A percentile compares a stretch with the other conserved stretches of the same genome.
phyloP scores from a whole-genome alignment of 1,140 invertebrate genomes.

The Ceratina australensis region DNA sequence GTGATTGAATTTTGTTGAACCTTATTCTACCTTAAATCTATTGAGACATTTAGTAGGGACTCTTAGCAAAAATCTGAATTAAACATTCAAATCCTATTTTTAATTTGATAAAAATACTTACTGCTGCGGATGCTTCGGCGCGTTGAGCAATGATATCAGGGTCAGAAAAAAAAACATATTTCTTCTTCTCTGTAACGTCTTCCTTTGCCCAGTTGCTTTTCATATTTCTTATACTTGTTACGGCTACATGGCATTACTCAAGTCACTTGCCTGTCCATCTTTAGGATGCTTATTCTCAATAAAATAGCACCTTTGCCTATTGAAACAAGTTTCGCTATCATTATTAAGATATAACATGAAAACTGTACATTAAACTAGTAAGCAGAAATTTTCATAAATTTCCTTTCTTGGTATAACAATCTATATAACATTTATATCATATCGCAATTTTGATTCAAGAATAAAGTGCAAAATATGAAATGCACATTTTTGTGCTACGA shows the following conservation, averaged over 20 bases:
- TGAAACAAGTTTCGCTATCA: background rate
- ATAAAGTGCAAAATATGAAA: constrained; percentile 15
- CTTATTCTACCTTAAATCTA: too few species aligned
- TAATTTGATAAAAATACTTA: too few species aligned
- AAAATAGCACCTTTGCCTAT: background rate
- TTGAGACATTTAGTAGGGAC: too few species aligned
- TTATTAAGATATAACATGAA: background rate
- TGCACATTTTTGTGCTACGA: background rate
- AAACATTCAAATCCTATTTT: too few species aligned
- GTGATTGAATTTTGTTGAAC: too few species aligned
- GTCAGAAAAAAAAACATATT: constrained; percentile 73
- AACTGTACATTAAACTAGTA: too few species aligned
- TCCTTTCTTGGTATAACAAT: too few species aligned
- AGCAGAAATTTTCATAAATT: too few species aligned
- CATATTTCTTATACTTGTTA: constrained; percentile 62
- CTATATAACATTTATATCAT: too few species aligned
- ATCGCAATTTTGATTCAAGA: too few species aligned
- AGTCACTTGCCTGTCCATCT: constrained; percentile 19
- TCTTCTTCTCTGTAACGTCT: constrained; percentile 60
- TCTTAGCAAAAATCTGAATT: too few species aligned
- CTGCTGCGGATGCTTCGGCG: constrained; percentile 63
- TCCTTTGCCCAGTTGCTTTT: constrained; percentile 66
- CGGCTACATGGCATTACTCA: constrained; percentile 5
- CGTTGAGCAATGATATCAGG: constrained; percentile 67
- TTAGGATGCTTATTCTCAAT: constrained; percentile 22